These are phyloP conservation scores for Neogale vison DNA, from an alignment of 2,113 vertebrate species.

Conservation along the genomic window DNA sequence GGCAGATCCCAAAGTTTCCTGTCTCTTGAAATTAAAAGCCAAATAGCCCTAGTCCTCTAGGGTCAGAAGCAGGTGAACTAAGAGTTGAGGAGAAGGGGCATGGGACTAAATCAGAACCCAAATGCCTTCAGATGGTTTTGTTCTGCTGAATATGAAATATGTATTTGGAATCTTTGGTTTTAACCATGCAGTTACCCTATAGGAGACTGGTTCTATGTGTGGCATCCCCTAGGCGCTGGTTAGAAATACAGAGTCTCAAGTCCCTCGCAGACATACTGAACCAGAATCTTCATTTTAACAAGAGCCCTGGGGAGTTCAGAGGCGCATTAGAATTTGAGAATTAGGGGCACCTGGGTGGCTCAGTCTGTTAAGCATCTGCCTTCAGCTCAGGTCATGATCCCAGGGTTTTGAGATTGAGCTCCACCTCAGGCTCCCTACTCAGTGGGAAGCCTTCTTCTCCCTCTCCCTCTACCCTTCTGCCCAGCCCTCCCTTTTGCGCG, in stretches of 20 bases:
- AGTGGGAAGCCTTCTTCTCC: neutral
- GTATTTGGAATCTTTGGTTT: constrained; percentile 16
- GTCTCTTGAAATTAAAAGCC: constrained; percentile 60
- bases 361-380: neutral
- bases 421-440: neutral
- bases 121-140: neutral
- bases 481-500: no score
- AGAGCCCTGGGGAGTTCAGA: neutral
- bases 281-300: constrained; percentile 30
- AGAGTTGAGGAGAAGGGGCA: neutral
- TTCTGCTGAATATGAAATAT: constrained; percentile 34
- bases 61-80: constrained; percentile 36
- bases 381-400: neutral
- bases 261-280: neutral
- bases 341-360: neutral
- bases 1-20: constrained; percentile 46
- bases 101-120: constrained; percentile 37
- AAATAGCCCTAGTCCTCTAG: constrained; percentile 59
- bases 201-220: neutral
- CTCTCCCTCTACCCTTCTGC: no score
- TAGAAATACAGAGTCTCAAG: constrained; percentile 24
- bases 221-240: neutral
- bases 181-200: neutral
- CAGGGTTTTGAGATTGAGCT: neutral
- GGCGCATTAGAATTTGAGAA: neutral